phyloP scores from a whole-genome alignment of 2,797 vertebrate species.

The Phoebastria nigripes region DNA sequence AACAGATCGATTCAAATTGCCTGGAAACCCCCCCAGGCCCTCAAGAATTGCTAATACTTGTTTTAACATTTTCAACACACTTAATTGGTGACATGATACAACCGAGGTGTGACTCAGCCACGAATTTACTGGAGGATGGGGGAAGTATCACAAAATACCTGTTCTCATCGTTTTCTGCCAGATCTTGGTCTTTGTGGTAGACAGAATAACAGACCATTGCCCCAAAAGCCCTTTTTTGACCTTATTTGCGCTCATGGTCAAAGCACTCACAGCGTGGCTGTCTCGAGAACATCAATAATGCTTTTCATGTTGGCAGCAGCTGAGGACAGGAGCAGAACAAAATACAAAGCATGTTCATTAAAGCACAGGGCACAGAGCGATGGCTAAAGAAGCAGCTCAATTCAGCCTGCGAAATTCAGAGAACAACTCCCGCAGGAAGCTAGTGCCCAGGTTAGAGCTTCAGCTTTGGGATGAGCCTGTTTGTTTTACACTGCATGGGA shows the following conservation, averaged over 20 bases:
- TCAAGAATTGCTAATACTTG: neutral
- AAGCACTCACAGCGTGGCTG: neutral
- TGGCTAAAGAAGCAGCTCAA: neutral
- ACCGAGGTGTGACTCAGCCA: neutral
- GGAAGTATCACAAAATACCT: neutral
- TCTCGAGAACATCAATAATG: neutral
- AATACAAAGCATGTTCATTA: neutral
- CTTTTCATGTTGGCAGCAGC: neutral
- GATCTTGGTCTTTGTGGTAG: neutral
- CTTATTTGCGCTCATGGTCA: neutral
- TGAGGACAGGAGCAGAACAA: neutral
- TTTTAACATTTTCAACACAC: neutral
- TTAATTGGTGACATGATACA: neutral
- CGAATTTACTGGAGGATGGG: neutral
- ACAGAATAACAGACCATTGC: neutral
- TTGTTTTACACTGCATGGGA: neutral
- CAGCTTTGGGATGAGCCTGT: neutral
- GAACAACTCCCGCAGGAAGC: fast-evolving
- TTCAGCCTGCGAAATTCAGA: neutral
- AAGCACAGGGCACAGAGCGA: neutral
- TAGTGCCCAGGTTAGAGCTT: neutral
- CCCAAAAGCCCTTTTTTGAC: neutral
- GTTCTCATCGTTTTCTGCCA: neutral
- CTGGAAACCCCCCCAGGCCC: neutral
- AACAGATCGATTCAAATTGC: neutral